Evolutionary conservation across 2,113 vertebrate species (phyloP), one percentile per base, ranked within the genome.

Genomic region (Zosterops pallidus): DNA sequence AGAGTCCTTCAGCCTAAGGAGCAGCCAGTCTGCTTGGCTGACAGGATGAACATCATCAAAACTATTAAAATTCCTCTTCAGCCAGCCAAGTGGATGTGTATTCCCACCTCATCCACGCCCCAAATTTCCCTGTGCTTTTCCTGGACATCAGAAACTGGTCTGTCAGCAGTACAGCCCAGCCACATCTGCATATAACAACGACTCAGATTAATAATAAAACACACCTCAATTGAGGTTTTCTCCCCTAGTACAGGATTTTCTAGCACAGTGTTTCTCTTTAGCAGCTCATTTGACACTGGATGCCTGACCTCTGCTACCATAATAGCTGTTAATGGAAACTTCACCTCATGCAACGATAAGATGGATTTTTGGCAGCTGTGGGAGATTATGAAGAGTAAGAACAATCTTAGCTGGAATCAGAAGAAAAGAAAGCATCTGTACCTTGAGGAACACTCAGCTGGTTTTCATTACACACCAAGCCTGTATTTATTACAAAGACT

Each of bases 291-390:
- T 97, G 96, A 98, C 96, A 97, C 95, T 97, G 94, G 95, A 92
- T 28, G 65, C 79, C 97, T 97, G 98, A 98, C 97, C 97, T 86
- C 94, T 97, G 97, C 96, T 98, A 97, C 95, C 97, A 97, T 97
- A 97, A 98, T 97, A 97, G 94, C 97, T 98, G 97, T 98, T 97
- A 98, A 98, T 99, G 98, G 98, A 99, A 99, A 99, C 98, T 99
- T 98, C 98, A 98, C 98, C 98, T 98, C 98, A 98, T 98, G 98
- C 98, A 97, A 98, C 94, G 98, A 99, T 99, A 99, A 99, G 97
- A 98, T 98, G 96, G 95, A 96, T 96, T 97, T 98, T 98, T 97
- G 98, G 97, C 98, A 99, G 98, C 98, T 99, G 98, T 97, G 97
- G 97, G 96, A 98, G 98, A 99, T 99, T 99, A 99, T 93, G 95